phyloP scores from a whole-genome alignment of 2,888 invertebrate species.

The Drosophila differens region DNA sequence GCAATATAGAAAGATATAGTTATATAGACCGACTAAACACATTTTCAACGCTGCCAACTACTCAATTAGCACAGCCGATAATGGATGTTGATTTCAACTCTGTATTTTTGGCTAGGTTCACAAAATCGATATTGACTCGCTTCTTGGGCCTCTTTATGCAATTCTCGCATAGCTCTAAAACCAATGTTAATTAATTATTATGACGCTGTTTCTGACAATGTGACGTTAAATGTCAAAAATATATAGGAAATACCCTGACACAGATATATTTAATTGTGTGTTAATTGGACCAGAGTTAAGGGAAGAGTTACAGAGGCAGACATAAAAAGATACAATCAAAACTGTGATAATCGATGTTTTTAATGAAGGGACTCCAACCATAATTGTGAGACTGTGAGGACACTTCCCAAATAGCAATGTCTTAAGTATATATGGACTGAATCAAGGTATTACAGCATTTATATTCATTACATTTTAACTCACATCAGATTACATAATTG shows the following conservation, averaged over 20 bases:
- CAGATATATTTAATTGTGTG: neutral
- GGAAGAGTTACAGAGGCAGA: neutral
- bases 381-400: neutral
- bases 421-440: neutral
- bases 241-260: neutral
- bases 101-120: slow-evolving; percentile 1
- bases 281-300: neutral
- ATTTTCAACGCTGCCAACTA: neutral
- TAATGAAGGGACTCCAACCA: neutral
- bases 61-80: slow-evolving; percentile 40
- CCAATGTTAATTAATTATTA: slow-evolving; percentile 27
- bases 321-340: neutral
- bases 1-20: slow-evolving; percentile 20
- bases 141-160: slow-evolving; percentile 7
- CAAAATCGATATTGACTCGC: slow-evolving; percentile 12
- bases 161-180: slow-evolving; percentile 56
- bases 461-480: neutral
- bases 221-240: neutral
- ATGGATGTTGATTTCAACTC: slow-evolving; percentile 32
- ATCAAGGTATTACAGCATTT: neutral
- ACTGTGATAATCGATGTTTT: neutral
- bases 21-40: neutral
- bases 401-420: neutral
- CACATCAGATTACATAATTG: neutral
- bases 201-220: neutral